Conservation (phyloP, 1,140 invertebrate genomes). For the Eubasilissa regina region DNA sequence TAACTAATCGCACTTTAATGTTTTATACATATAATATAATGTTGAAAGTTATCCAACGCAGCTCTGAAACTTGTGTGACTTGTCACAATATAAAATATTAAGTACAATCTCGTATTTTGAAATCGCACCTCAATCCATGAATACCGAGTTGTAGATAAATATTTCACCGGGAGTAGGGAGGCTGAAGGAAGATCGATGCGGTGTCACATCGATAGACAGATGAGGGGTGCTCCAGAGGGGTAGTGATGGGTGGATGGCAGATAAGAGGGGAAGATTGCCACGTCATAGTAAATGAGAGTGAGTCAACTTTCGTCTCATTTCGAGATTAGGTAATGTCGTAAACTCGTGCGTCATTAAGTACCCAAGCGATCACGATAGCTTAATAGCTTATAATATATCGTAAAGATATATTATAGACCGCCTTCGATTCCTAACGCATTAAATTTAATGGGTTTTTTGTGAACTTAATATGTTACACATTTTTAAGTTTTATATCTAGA, state of each 20-base stretch:
- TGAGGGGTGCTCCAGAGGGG: constrained; percentile 3
- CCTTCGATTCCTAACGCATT: not conserved
- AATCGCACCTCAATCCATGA: constrained; percentile 28
- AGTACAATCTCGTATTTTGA: no score
- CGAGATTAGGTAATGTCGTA: constrained; percentile 31
- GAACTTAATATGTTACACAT: no score
- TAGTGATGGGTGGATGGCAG: constrained; percentile 5
- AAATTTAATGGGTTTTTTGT: no score
- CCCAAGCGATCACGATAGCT: constrained; percentile 15
- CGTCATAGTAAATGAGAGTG: constrained; percentile 19
- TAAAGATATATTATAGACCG: not conserved
- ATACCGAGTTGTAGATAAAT: constrained; percentile 26
- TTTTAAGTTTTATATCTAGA: no score
- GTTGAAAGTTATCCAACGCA: no score
- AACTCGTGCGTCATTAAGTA: constrained; percentile 20
- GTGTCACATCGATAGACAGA: constrained; percentile 22
- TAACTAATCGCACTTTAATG: no score
- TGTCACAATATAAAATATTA: no score
- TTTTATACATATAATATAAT: no score
- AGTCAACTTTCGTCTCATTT: constrained; percentile 26
- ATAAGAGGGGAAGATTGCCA: constrained; percentile 23
- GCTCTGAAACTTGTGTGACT: no score
- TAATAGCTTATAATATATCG: not conserved
- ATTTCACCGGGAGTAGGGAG: constrained; percentile 4
- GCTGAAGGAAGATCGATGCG: constrained; percentile 11